phyloP scores from a whole-genome alignment of 2,888 invertebrate species.

The Latheticus oryzae region DNA sequence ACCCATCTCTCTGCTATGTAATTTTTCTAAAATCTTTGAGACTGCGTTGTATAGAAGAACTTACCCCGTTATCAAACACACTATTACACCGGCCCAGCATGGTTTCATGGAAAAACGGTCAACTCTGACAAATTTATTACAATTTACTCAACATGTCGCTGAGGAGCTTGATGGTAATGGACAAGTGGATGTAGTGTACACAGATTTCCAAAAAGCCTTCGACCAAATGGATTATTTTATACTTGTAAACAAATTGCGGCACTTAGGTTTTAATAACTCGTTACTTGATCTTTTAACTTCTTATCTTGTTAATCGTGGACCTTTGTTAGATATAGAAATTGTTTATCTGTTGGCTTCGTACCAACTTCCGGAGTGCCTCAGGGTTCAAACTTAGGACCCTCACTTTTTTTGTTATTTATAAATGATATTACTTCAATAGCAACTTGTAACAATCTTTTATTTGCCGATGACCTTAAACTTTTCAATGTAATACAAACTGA shows the following conservation, averaged over 20 bases:
- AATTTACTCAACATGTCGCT: background rate
- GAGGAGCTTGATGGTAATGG: background rate
- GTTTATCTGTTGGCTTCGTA: background rate
- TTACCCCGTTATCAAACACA: background rate
- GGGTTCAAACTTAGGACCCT: background rate
- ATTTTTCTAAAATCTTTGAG: conserved; percentile 41
- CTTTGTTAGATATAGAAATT: background rate
- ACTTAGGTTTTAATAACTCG: background rate
- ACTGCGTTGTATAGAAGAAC: background rate
- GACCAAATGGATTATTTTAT: background rate
- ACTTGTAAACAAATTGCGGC: background rate
- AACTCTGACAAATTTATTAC: background rate
- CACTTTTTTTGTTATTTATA: background rate
- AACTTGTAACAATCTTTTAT: background rate
- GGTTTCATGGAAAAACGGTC: background rate
- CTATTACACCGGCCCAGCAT: background rate
- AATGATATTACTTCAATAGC: background rate
- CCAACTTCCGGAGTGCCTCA: background rate
- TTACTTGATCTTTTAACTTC: background rate
- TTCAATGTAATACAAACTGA: too few relatives aligned
- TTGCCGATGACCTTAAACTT: too few relatives aligned
- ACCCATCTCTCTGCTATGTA: conserved; percentile 36
- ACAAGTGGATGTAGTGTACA: background rate
- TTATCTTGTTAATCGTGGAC: background rate
- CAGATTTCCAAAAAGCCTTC: too few relatives aligned